A percentile compares a stretch with the other conserved stretches of the same genome.
Conservation (phyloP, 2,797 vertebrate genomes). For the Masticophis lateralis region DNA sequence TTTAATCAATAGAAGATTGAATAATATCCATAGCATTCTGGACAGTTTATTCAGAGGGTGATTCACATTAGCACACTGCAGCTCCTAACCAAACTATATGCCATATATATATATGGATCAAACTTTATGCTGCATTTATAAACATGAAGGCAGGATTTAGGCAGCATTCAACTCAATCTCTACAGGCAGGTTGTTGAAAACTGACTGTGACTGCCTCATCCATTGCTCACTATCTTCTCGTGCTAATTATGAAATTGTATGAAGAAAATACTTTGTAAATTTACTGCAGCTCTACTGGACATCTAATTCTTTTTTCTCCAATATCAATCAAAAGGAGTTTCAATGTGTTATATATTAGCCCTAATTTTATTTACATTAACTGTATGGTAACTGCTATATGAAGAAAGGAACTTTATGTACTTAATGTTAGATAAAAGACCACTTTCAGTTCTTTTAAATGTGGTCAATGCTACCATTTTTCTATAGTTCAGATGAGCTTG, state of each 20-base stretch:
- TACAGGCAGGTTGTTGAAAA: neutral
- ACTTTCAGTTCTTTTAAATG: neutral
- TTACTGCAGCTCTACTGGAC: neutral
- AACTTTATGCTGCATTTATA: neutral
- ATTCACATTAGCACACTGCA: neutral
- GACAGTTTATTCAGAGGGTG: neutral
- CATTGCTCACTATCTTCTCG: neutral
- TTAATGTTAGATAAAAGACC: neutral
- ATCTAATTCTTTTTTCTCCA: neutral
- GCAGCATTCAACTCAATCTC: neutral
- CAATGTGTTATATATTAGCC: neutral
- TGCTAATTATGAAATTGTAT: neutral
- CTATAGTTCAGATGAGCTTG: neutral
- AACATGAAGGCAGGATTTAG: neutral
- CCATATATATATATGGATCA: neutral
- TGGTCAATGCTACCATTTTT: neutral
- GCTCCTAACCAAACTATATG: neutral
- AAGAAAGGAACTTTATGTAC: neutral
- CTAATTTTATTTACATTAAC: neutral
- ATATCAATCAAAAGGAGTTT: neutral
- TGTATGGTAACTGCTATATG: neutral
- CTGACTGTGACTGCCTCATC: neutral
- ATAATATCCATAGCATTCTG: neutral
- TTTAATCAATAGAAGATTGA: neutral
- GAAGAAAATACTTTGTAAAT: neutral